Percentiles rank a stretch among this genome's conserved stretches.
phyloP scores from a whole-genome alignment of 1,140 invertebrate species.

The Diorhabda carinulata region DNA sequence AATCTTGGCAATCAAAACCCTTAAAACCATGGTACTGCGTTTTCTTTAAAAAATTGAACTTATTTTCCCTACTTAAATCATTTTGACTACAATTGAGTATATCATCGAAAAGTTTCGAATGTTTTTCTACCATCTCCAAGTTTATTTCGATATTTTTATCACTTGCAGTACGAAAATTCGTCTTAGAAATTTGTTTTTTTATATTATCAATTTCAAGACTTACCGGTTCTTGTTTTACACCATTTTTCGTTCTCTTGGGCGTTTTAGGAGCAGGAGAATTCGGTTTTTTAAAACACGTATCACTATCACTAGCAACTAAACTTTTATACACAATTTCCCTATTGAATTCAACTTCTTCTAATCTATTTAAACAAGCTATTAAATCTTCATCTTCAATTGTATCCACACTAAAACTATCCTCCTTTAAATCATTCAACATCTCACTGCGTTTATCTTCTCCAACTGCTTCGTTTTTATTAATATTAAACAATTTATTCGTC shows the following conservation, averaged over 20 bases:
- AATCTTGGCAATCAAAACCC: conserved; percentile 16
- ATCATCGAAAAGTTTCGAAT: conserved; percentile 32
- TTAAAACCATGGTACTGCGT: conserved; percentile 15
- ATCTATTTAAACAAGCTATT: conserved; percentile 21
- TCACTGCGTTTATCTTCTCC: too few species aligned
- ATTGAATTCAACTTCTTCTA: conserved; percentile 25
- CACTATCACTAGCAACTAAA: conserved; percentile 3
- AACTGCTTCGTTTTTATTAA: too few species aligned
- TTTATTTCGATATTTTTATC: conserved; percentile 46
- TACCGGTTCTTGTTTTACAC: neutral
- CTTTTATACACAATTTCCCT: conserved; percentile 18
- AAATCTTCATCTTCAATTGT: conserved; percentile 13
- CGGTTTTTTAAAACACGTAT: conserved; percentile 22
- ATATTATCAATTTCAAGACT: neutral
- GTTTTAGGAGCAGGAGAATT: conserved; percentile 9
- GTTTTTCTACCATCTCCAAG: conserved; percentile 42
- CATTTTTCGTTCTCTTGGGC: conserved; percentile 6
- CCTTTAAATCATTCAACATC: neutral
- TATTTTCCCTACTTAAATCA: conserved; percentile 16
- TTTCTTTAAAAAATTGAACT: conserved; percentile 16
- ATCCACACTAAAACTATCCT: conserved; percentile 14
- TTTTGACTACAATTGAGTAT: conserved; percentile 17
- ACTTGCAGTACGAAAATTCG: conserved; percentile 29
- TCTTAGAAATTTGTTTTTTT: too few species aligned
- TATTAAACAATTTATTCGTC: conserved; percentile 12